Evolutionary conservation across 2,797 vertebrate species (phyloP).

Genomic region (Crypturellus tataupa): DNA sequence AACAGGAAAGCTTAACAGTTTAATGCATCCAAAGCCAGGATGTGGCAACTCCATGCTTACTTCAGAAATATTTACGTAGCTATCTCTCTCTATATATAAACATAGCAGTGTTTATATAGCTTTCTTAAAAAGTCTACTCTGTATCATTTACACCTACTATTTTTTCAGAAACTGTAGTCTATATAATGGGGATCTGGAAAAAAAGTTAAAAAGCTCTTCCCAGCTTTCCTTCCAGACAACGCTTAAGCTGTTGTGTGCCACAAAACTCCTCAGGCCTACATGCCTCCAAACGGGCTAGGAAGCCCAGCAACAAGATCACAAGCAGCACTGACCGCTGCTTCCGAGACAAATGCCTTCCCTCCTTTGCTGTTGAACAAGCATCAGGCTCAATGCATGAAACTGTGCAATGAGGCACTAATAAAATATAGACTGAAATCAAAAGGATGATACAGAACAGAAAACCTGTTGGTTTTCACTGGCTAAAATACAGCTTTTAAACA

Average conservation of each 20-base stretch:
- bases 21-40: background rate
- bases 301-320: background rate
- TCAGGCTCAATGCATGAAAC: background rate
- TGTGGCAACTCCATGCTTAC: background rate
- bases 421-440: background rate
- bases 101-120: background rate
- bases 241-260: background rate
- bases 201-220: background rate
- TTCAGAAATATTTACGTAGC: background rate
- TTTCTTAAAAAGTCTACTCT: background rate
- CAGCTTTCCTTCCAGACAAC: background rate
- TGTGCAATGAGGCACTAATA: accelerated
- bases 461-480: background rate
- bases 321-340: background rate
- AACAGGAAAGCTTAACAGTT: background rate
- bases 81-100: background rate
- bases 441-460: background rate
- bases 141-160: background rate
- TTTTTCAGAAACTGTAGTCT: conserved; percentile 3
- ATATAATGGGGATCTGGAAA: background rate
- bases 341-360: background rate
- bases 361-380: background rate
- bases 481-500: background rate
- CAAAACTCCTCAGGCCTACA: background rate
- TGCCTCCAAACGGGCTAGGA: background rate